phyloP scores from a whole-genome alignment of 1,140 invertebrate genomes.

The Leptinotarsa defecta region DNA sequence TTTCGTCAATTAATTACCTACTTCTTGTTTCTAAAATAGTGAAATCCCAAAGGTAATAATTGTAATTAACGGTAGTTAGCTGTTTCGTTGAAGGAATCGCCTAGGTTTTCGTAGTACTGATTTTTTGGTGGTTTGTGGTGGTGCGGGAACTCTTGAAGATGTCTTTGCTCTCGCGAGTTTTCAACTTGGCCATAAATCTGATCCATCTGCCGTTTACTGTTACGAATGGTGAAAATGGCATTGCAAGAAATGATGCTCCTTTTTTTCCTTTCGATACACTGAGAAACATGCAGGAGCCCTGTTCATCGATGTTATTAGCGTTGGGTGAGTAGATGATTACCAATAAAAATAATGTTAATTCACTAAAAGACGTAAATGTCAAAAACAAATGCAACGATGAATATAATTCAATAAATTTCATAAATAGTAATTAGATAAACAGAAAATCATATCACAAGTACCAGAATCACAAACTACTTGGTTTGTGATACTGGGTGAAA shows the following conservation, averaged over 20 bases:
- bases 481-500: too few species aligned
- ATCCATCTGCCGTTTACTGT: conserved; percentile 32
- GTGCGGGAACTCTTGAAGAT: conserved; percentile 18
- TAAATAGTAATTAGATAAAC: too few species aligned
- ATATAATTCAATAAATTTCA: too few species aligned
- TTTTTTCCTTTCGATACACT: conserved; percentile 33
- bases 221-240: neutral
- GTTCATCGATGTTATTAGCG: conserved; percentile 20
- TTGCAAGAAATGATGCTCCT: conserved; percentile 15
- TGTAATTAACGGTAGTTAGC: neutral
- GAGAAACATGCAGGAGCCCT: conserved; percentile 29
- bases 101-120: neutral
- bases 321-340: conserved; percentile 29
- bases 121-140: neutral
- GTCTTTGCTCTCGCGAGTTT: conserved; percentile 33
- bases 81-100: neutral
- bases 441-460: too few species aligned
- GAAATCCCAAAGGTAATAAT: neutral
- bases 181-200: conserved; percentile 33
- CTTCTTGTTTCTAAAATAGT: neutral
- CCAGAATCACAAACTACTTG: too few species aligned
- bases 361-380: too few species aligned
- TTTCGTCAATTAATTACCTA: neutral
- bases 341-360: too few species aligned
- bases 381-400: too few species aligned